Conservation (phyloP, 2,888 invertebrate genomes). For the Troides helena region DNA sequence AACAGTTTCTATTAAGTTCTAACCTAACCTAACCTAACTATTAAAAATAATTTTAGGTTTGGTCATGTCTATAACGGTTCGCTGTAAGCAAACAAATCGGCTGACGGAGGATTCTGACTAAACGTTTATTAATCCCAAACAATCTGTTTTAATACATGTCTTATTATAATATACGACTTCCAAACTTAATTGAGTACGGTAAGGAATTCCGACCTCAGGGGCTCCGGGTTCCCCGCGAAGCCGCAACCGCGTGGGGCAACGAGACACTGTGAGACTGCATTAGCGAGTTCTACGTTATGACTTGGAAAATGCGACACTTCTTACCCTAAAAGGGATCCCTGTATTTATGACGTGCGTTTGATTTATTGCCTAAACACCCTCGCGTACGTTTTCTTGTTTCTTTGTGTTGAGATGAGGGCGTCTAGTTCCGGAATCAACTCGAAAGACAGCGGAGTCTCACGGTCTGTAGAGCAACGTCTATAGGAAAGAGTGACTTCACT, state of each 20-base stretch:
- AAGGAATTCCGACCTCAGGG: slow-evolving; percentile 36
- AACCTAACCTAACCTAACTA: too few species aligned
- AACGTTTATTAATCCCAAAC: slow-evolving; percentile 30
- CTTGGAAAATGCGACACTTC: slow-evolving; percentile 65
- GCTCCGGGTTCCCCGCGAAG: slow-evolving; percentile 32
- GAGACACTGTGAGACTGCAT: slow-evolving; percentile 50
- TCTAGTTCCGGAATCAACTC: background rate
- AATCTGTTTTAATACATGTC: slow-evolving; percentile 31
- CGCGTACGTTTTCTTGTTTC: slow-evolving; percentile 53
- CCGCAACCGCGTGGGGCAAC: slow-evolving; percentile 37
- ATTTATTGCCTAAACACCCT: slow-evolving; percentile 59
- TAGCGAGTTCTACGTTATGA: slow-evolving; percentile 54
- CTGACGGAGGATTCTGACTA: background rate
- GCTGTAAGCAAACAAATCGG: slow-evolving; percentile 6
- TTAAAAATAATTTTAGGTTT: too few species aligned
- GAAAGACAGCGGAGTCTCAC: slow-evolving; percentile 9
- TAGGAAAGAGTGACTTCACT: slow-evolving; percentile 1
- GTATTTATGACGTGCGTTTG: slow-evolving; percentile 61
- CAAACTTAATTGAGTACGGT: slow-evolving; percentile 51
- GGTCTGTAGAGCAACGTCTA: background rate
- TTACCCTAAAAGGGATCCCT: slow-evolving; percentile 51
- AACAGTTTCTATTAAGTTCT: too few species aligned
- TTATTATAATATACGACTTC: slow-evolving; percentile 48
- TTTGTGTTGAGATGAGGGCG: slow-evolving; percentile 24
- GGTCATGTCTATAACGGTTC: background rate